Evolutionary conservation across 2,113 vertebrate genomes (phyloP), one percentile per base, ranked within the genome.

Genomic region (Taxidea taxus): DNA sequence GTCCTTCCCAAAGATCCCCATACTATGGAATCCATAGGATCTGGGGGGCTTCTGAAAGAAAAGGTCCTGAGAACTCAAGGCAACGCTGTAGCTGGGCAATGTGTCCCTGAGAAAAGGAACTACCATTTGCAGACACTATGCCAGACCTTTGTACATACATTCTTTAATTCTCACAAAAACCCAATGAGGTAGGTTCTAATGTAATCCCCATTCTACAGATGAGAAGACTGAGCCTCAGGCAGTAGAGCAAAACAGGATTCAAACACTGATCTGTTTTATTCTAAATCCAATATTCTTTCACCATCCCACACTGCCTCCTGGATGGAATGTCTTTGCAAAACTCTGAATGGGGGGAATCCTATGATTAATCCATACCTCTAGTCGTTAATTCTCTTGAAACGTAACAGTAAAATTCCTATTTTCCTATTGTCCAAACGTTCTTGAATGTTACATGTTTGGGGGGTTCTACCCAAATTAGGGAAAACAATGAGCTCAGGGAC

Each of bases 191-290:
- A 27, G 29, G 2, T 64, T 90, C 70, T 80, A 81, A 81, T 70
- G 78, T 42, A 91, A 91, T 80, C 20, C 4, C 20, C 23, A 82
- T 96, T 96, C 91, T 84, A 93, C 37, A 93, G 27, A 94, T 70
- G 49, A 85, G 15, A 94, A 85, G 62, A 90, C 34, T 39, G 29
- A 72, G 56, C 27, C 64, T 86, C 23, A 47, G 31, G 47, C 3
- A 80, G 47, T 82, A 87, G 29, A 93, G 92, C 31, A 68, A 95
- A 49, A 77, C 14, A 75, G 16, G 16, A 87, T 47, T 95, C n/a
- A 96, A 96, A 87, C n/a, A 49, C 25, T 58, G 2, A 62, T 42
- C 72, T 87, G 5, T 58, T 51, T 83, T 60, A 34, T 89, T 89
- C 47, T 70, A 82, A 89, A 93, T 42, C 49, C 39, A 54, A 4